Evolutionary conservation across 2,113 vertebrate genomes (phyloP), one percentile per base, ranked within the genome.

Genomic region (Myodes glareolus): DNA sequence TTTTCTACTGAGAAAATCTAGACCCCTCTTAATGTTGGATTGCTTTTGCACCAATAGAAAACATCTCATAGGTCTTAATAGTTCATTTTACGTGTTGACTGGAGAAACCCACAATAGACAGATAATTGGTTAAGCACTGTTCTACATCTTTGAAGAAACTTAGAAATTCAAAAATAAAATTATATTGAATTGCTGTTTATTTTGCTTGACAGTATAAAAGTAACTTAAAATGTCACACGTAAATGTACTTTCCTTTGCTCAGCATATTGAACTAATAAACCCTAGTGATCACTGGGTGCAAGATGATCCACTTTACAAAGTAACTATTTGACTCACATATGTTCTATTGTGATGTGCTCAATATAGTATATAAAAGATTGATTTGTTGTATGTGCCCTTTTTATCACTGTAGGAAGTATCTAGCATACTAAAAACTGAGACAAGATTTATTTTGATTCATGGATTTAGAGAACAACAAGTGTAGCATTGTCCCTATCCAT

Each of bases 61-160:
- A 13, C 29, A 91, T 21, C 3, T 58, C n/a, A 78, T 23, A 50
- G 7, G 81, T 45, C 33, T 6, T 82, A n/a, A 25, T 58, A 58
- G 7, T 42, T 31, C 12, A 50, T 17, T 47, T 50, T 52, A 50
- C 65, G 4, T 80, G 12, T 91, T n/a, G 81, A 19, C 5, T 65
- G 86, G 23, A 0, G 6, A 47, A 52, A 50, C 0, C 25, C 0
- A 39, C 7, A 2, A 1, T 19, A 86, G 1, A 1, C 29, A 90
- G 14, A 42, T n/a, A 72, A 72, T 91, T 91, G 16, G 33, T 39
- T 7, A 81, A 73, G 61, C 33, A 7, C 36, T 84, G 16, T 52
- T 75, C 1, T 67, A 82, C 36, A 65, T 78, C 33, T 89, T 2
- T 45, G 4, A 72, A 93, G 8, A 4, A 29, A 75, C 21, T 85